phyloP scores from a whole-genome alignment of 2,797 vertebrate genomes.

The Atherinosoma microstoma region DNA sequence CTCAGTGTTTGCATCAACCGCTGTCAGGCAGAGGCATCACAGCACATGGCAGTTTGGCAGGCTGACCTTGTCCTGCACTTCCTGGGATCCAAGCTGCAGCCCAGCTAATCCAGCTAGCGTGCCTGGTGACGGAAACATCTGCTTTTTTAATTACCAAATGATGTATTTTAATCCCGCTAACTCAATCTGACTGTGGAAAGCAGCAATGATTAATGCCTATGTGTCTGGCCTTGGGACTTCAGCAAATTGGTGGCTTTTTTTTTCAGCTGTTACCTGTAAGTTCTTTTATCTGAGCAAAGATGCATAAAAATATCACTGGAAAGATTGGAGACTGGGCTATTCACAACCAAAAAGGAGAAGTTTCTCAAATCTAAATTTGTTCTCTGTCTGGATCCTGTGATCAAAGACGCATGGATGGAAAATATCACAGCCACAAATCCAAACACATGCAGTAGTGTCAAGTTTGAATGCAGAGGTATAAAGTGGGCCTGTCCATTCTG shows the following conservation, averaged over 20 bases:
- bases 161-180: conserved; percentile 75
- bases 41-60: conserved; percentile 64
- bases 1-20: conserved; percentile 49
- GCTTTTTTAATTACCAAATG: conserved; percentile 72
- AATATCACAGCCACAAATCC: conserved; percentile 1
- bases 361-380: conserved; percentile 41
- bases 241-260: conserved; percentile 13
- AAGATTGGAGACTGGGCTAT: conserved; percentile 5
- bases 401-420: conserved; percentile 43
- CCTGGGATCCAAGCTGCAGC: conserved; percentile 48
- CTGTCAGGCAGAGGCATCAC: conserved; percentile 67
- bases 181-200: conserved; percentile 54
- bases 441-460: conserved; percentile 15
- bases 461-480: conserved; percentile 52
- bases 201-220: conserved; percentile 20
- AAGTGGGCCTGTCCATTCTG: conserved; percentile 51
- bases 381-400: conserved; percentile 45
- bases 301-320: neutral
- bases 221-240: conserved; percentile 13
- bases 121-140: conserved; percentile 69
- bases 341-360: conserved; percentile 13
- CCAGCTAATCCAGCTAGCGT: conserved; percentile 64
- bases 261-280: neutral
- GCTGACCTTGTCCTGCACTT: conserved; percentile 76
- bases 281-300: conserved; percentile 7